Evolutionary conservation across 2,113 vertebrate species (phyloP), one percentile per base, ranked within the genome.

Genomic region (Pluvialis apricaria): DNA sequence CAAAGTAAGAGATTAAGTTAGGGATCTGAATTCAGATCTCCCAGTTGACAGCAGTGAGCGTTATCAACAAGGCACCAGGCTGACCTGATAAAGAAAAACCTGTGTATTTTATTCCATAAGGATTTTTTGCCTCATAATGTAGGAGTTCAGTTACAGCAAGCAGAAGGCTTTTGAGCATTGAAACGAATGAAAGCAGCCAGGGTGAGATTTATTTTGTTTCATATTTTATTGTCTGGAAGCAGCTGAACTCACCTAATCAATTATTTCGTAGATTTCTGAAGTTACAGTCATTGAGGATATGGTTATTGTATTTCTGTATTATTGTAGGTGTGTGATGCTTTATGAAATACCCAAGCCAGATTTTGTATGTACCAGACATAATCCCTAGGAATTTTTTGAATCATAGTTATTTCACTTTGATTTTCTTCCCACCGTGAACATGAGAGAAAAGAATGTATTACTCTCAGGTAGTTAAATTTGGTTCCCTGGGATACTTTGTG

Each of bases 341-440:
- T 86, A 81, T 58, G 77, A 88, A 96, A 93, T 55, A 84, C 11
- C 6, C 10, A 83, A 45, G 79, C 62, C 76, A 66, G 76, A 54
- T 68, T 94, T 96, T 68, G 47, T n/a, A 69, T 62, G 29, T 65
- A 51, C 47, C 49, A 88, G 71, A 65, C 64, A 73, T 73, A 94
- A 92, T 83, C 71, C 79, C 71, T 62, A 31, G 68, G 68, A 94
- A 86, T 80, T 94, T 81, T 83, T 88, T 89, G 70, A 68, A 92
- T 86, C 77, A 57, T 84, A 91, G 92, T 90, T 97, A 86, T 90
- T 97, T 95, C 75, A 25, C 58, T 96, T 90, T 73, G 80, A 95
- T 96, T 93, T 92, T 86, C 64, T 86, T 80, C 65, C 61, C 32
- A 18, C 31, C 6, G 1, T 88, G 86, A 92, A 58, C 40, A 20